These are phyloP conservation scores for Varecia variegata DNA, from an alignment of 2,797 vertebrate species.

Conservation along the genomic window DNA sequence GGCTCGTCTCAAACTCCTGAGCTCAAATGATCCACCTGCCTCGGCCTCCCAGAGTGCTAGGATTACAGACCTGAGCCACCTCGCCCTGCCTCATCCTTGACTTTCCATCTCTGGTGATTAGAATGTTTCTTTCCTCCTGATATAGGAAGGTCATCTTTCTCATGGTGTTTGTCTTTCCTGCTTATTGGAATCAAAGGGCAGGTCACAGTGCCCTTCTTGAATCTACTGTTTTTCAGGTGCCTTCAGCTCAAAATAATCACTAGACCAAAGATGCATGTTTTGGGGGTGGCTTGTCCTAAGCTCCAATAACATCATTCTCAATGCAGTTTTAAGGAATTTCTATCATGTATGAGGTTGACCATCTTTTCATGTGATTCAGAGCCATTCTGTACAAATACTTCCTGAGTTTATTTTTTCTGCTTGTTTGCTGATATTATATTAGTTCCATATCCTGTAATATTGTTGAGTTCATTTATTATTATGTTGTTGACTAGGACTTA, in stretches of 20 bases:
- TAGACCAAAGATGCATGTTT: not conserved
- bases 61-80: too few relatives aligned
- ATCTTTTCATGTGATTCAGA: not conserved
- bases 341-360: not conserved
- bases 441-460: not conserved
- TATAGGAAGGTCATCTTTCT: not conserved
- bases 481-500: not conserved
- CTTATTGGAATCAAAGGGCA: not conserved
- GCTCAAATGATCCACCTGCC: rapidly evolving
- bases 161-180: not conserved
- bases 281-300: not conserved
- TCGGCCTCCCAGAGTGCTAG: too few relatives aligned
- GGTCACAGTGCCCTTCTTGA: not conserved
- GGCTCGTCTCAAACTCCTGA: too few relatives aligned
- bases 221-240: not conserved
- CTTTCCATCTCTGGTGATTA: not conserved
- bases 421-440: not conserved
- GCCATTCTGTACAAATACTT: not conserved
- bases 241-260: not conserved
- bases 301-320: not conserved
- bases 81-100: not conserved
- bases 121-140: not conserved
- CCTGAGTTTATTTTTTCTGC: not conserved
- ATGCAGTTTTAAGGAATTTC: not conserved
- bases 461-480: not conserved